Conservation (phyloP, 2,113 vertebrate species). For the Lycaon pictus region DNA sequence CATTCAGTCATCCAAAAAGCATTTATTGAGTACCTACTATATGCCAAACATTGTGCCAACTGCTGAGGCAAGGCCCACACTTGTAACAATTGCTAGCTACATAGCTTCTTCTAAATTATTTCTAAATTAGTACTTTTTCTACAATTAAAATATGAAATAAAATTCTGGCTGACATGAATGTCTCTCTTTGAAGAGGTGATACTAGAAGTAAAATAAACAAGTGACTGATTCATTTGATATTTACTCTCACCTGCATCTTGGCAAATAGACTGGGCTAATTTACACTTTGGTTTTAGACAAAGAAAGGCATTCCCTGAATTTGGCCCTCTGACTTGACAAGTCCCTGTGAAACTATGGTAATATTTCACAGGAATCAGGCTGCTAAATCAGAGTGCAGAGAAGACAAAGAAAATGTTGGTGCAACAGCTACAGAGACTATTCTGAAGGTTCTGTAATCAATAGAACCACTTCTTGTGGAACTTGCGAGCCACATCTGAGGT, state of each 20-base stretch:
- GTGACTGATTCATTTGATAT: background rate
- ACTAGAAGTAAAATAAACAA: conserved; percentile 24
- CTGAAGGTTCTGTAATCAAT: background rate
- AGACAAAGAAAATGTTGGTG: conserved; percentile 42
- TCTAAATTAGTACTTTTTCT: background rate
- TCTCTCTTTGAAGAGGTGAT: background rate
- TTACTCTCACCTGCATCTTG: background rate
- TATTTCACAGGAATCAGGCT: conserved; percentile 14
- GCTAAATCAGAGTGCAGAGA: background rate
- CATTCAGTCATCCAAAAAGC: background rate
- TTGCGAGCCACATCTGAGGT: background rate
- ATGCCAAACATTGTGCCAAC: background rate
- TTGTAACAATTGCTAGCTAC: conserved; percentile 19
- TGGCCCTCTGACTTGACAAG: conserved; percentile 41
- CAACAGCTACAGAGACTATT: background rate
- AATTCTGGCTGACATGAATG: background rate
- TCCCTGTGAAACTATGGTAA: background rate
- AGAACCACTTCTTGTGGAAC: too few species aligned
- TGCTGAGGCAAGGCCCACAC: background rate
- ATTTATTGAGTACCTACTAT: background rate
- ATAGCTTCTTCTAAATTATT: background rate
- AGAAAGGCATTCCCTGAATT: conserved; percentile 7
- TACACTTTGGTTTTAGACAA: conserved; percentile 31
- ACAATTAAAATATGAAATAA: conserved; percentile 47
- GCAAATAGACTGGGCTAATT: background rate